Conservation (phyloP, 30 jellyfish, hydroid and myxozoan genomes). For the Calvadosia cruxmelitensis region DNA sequence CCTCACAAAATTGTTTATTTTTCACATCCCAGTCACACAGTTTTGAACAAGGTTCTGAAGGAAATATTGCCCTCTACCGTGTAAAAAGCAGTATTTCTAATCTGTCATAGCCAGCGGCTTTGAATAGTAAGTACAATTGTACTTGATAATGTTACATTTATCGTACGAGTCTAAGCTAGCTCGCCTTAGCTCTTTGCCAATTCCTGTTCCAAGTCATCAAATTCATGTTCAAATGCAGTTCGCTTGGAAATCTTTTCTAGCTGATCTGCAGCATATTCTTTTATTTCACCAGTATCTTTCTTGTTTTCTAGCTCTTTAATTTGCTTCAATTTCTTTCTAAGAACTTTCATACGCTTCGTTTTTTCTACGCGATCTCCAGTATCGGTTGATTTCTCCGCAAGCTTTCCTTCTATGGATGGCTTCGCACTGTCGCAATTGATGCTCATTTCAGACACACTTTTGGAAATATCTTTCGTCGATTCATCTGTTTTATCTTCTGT, state of each 20-base stretch:
- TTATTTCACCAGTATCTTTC: slow-evolving; percentile 40
- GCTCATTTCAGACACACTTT: not conserved
- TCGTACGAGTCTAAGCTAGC: too few species aligned
- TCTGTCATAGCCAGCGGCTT: slow-evolving; percentile 1
- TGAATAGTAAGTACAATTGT: too few species aligned
- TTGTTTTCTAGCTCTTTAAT: slow-evolving; percentile 68
- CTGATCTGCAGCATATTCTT: slow-evolving; percentile 59
- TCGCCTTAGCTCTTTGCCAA: too few species aligned
- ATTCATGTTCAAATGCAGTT: slow-evolving; percentile 46
- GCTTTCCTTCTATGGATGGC: not conserved
- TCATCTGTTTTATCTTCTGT: slow-evolving; percentile 3
- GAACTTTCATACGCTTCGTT: slow-evolving; percentile 41
- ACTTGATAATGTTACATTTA: too few species aligned
- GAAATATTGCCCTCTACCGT: too few species aligned
- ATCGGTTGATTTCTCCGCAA: not conserved
- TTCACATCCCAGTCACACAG: too few species aligned
- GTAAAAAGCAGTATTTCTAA: too few species aligned
- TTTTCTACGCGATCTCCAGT: slow-evolving; percentile 14
- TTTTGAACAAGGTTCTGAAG: too few species aligned
- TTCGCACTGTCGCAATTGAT: slow-evolving; percentile 1
- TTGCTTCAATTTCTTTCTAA: slow-evolving; percentile 70
- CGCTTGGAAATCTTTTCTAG: slow-evolving; percentile 53
- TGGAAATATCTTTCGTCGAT: not conserved
- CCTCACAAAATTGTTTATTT: too few species aligned
- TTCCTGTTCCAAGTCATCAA: slow-evolving; percentile 42